These are phyloP conservation scores for Drosophila mojavensis DNA, from an alignment of 1,140 invertebrate species.

Conservation along the genomic window DNA sequence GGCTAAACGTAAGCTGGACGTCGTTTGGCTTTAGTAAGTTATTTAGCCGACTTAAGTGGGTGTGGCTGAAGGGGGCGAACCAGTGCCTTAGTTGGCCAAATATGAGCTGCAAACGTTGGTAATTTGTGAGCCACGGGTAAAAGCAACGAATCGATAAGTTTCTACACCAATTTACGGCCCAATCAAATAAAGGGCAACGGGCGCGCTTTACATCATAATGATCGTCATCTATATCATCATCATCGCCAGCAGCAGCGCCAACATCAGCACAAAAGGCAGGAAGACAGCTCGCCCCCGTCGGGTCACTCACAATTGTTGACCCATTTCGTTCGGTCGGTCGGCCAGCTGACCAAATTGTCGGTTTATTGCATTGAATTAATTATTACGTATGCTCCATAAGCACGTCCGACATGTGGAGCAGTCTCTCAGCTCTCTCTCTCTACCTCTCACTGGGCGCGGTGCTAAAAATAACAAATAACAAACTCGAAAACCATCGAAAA, in stretches of 20 bases:
- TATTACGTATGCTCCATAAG: constrained; percentile 57
- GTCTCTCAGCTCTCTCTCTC: background rate
- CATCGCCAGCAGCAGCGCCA: constrained; percentile 9
- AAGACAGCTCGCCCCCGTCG: constrained; percentile 23
- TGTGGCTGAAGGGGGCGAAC: too few species aligned
- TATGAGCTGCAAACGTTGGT: constrained; percentile 27
- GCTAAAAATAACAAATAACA: constrained; percentile 76
- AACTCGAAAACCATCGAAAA: constrained; percentile 51
- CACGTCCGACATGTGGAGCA: constrained; percentile 34
- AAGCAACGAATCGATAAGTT: constrained; percentile 38
- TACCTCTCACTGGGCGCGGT: constrained; percentile 44
- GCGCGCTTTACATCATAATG: constrained; percentile 23
- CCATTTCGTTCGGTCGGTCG: constrained; percentile 49
- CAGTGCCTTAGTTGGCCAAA: constrained; percentile 24
- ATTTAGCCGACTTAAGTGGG: constrained; percentile 41
- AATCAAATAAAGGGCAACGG: constrained; percentile 68
- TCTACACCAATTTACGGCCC: constrained; percentile 62
- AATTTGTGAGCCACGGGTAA: constrained; percentile 16
- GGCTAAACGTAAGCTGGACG: constrained; percentile 2
- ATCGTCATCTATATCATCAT: constrained; percentile 42
- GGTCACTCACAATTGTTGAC: constrained; percentile 71
- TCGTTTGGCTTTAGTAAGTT: constrained; percentile 29
- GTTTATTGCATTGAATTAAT: constrained; percentile 77
- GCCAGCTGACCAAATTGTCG: constrained; percentile 51
- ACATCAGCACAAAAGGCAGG: constrained; percentile 56